phyloP scores from a whole-genome alignment of 2,797 vertebrate genomes.

The Gallirallus australis region DNA sequence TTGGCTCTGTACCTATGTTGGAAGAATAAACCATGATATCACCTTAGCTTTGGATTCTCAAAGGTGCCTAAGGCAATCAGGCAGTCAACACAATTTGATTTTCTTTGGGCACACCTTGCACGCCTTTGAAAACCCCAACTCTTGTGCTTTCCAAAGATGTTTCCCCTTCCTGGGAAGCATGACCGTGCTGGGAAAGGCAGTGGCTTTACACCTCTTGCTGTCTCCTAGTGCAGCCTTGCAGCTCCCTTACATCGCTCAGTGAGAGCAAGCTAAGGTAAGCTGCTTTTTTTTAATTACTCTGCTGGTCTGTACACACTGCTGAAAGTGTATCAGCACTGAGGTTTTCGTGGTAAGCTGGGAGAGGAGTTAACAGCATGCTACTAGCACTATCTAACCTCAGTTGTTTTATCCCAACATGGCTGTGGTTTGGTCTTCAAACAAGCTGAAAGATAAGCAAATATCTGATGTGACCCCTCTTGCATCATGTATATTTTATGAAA shows the following conservation, averaged over 20 bases:
- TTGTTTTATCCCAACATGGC: slow-evolving; percentile 60
- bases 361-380: slow-evolving; percentile 49
- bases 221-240: neutral
- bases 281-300: neutral
- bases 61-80: neutral
- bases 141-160: neutral
- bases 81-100: neutral
- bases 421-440: slow-evolving; percentile 81
- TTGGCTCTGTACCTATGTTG: fast-evolving
- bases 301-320: neutral
- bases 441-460: slow-evolving; percentile 72
- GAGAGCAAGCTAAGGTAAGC: neutral
- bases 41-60: neutral
- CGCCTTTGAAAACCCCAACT: neutral
- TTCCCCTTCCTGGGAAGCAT: fast-evolving
- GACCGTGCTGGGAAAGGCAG: neutral
- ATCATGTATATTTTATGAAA: slow-evolving; percentile 12
- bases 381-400: slow-evolving; percentile 66
- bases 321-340: slow-evolving; percentile 56
- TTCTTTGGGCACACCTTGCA: neutral
- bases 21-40: neutral
- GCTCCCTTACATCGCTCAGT: neutral
- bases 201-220: neutral
- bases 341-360: slow-evolving; percentile 73
- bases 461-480: slow-evolving; percentile 41